Conservation (phyloP, 2,113 vertebrate species). For the Recurvirostra avosetta region DNA sequence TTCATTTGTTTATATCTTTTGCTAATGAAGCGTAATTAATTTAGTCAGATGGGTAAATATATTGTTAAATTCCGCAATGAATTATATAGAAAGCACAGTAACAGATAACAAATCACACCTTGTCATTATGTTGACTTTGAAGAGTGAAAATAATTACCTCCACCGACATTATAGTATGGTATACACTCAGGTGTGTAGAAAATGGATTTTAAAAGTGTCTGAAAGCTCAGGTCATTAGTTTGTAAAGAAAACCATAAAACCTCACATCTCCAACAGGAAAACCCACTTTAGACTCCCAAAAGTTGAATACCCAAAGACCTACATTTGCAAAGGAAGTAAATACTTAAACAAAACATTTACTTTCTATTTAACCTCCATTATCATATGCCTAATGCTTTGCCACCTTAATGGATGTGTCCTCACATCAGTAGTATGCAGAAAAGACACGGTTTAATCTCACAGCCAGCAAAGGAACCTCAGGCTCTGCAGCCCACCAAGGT, state of each 20-base stretch:
- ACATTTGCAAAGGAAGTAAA: not conserved
- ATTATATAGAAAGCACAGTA: not conserved
- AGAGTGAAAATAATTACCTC: conserved; percentile 4
- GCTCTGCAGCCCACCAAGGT: not conserved
- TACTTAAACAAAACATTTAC: not conserved
- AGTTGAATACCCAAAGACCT: not conserved
- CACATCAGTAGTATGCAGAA: not conserved
- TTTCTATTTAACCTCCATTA: not conserved
- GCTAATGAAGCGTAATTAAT: not conserved
- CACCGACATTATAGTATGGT: not conserved
- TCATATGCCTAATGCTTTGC: fast-evolving
- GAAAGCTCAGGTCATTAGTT: not conserved
- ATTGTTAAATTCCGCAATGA: not conserved
- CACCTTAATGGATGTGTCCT: not conserved
- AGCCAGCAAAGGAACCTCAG: not conserved
- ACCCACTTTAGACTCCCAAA: not conserved
- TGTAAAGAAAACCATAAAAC: not conserved
- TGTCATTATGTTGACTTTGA: not conserved
- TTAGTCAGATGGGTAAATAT: not conserved
- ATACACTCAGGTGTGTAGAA: not conserved
- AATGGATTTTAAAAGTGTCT: not conserved
- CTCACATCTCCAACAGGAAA: not conserved
- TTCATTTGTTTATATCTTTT: conserved; percentile 18
- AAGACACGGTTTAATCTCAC: fast-evolving
- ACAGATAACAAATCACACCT: not conserved